Evolutionary conservation across 2,797 vertebrate genomes (phyloP), one percentile per base, ranked within the genome.

Genomic region (Tangara arthus): DNA sequence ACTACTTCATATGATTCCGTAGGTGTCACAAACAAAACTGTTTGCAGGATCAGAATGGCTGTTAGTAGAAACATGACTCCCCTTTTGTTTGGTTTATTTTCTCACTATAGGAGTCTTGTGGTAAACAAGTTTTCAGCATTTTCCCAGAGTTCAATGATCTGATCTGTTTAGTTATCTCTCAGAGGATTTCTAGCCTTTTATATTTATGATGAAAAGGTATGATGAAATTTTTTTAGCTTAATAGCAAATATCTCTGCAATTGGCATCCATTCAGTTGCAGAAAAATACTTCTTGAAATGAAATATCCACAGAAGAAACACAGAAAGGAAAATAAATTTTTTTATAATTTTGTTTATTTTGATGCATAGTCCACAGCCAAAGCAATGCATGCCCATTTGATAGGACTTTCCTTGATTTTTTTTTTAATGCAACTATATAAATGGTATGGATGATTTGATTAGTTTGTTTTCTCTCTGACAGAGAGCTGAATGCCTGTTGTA

Each of bases 1-100:
- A 32, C 46, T 80, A 8, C 24, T 80, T 57, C 4, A 10, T 82
- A 8, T 20, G 49, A 63, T 77, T 85, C 49, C 73, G 11, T 47
- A 44, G 64, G n/a, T 35, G 60, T 80, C 80, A 66, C 70, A 70
- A 82, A 71, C 39, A 82, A 37, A 90, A 91, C 34, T 39, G 24
- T 37, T 60, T 82, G 37, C 44, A 73, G 52, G 42, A 66, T 89
- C 49, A 66, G 57, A 84, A 55, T 34, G 16, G 32, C 21, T 87
- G 1, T 73, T 37, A 73, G 75, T 53, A 77, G 71, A 84, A 81
- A 65, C 47, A 30, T 63, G 61, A 59, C 28, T 75, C 39, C 77
- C 53, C 42, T 90, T 88, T 91, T 80, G 78, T 66, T 93, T 80
- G n/a, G 39, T 55, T 76, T 66, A 59, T 93, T 94, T 90, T 78